These are phyloP conservation scores for Temnothorax unifasciatus DNA, from an alignment of 2,888 invertebrate species.

Conservation along the genomic window DNA sequence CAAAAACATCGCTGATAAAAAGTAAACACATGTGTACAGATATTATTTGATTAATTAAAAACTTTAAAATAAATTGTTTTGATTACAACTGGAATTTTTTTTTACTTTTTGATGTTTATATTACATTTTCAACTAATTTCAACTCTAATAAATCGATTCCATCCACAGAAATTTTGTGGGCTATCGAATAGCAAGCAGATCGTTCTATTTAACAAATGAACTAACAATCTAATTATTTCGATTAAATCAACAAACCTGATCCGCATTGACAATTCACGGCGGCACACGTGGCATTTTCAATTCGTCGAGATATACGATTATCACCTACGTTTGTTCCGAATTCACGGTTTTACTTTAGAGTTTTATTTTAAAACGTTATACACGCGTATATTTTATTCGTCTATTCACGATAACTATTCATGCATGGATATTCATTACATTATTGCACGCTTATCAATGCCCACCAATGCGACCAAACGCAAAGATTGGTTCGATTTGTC, in stretches of 20 bases:
- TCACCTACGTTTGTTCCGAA: not conserved
- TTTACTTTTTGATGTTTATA: not conserved
- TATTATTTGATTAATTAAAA: not conserved
- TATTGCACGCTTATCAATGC: not conserved
- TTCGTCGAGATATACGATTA: constrained; percentile 11
- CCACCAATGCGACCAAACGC: not conserved
- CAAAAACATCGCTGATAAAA: not conserved
- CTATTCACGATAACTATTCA: not conserved
- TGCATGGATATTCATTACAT: not conserved
- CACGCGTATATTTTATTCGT: not conserved
- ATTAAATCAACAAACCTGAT: constrained; percentile 15
- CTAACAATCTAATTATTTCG: constrained; percentile 27
- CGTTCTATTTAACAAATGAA: constrained; percentile 40
- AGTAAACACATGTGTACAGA: not conserved
- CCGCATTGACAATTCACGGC: not conserved
- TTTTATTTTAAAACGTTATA: not conserved
- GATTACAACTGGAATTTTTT: not conserved
- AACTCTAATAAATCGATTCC: not conserved
- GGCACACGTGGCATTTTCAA: not conserved
- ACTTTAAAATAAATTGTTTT: not conserved
- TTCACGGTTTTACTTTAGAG: not conserved
- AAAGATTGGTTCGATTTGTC: constrained; percentile 28
- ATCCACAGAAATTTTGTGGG: constrained; percentile 9
- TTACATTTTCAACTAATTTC: constrained; percentile 6
- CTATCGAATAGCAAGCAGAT: not conserved